Evolutionary conservation across 2,113 vertebrate genomes (phyloP).

Genomic region (Silurus meridionalis): DNA sequence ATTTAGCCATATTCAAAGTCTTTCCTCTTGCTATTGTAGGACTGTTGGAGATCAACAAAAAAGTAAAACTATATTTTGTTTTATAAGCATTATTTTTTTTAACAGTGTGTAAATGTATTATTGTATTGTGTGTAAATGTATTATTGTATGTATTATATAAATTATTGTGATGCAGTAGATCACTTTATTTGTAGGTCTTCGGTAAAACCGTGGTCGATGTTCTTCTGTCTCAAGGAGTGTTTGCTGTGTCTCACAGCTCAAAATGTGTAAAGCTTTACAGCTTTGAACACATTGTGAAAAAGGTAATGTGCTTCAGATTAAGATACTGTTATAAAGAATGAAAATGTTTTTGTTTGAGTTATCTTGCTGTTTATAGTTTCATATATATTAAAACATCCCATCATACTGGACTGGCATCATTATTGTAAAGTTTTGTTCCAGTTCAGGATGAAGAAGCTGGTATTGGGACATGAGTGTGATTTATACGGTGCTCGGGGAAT

Average conservation of each 20-base stretch:
- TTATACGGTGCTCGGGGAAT: slow-evolving; percentile 78
- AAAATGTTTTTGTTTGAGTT: not conserved
- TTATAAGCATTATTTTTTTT: not conserved
- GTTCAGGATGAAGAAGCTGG: slow-evolving; percentile 81
- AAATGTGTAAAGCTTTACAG: slow-evolving; percentile 90
- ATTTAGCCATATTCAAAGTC: slow-evolving; percentile 85
- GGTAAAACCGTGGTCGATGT: slow-evolving; percentile 85
- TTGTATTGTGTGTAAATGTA: not conserved
- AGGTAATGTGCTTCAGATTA: slow-evolving; percentile 70
- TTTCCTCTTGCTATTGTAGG: slow-evolving; percentile 87
- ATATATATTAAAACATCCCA: not conserved
- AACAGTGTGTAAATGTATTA: not conserved
- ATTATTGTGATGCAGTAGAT: not conserved
- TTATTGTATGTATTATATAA: too few species aligned
- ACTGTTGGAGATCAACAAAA: slow-evolving; percentile 89
- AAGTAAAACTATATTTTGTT: slow-evolving; percentile 64
- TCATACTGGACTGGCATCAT: not conserved
- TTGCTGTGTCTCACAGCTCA: slow-evolving; percentile 86
- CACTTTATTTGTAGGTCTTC: slow-evolving; percentile 80
- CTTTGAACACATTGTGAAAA: slow-evolving; percentile 84
- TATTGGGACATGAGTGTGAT: slow-evolving; percentile 82
- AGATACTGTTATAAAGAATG: not conserved
- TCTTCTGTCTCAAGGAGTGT: slow-evolving; percentile 84
- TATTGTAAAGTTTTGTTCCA: slow-evolving; percentile 70
- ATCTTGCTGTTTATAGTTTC: not conserved